These are phyloP conservation scores for Gandaritis pyraliata DNA, from an alignment of 2,888 invertebrate genomes.

Conservation along the genomic window DNA sequence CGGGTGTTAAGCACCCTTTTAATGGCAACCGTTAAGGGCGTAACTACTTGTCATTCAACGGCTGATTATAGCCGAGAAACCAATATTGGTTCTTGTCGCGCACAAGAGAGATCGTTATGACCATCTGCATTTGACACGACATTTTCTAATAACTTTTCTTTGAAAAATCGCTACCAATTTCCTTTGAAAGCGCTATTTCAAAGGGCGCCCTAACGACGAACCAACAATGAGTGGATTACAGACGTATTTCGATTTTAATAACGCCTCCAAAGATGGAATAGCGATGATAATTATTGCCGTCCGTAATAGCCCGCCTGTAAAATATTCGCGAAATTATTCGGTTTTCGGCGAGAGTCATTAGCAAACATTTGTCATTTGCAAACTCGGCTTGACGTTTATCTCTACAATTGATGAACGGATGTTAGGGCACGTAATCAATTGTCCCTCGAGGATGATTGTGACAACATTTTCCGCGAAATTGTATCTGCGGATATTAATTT, in stretches of 20 bases:
- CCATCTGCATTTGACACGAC: slow-evolving; percentile 30
- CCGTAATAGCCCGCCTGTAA: slow-evolving; percentile 57
- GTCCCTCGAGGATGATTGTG: slow-evolving; percentile 68
- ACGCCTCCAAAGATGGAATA: slow-evolving; percentile 48
- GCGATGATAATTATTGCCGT: slow-evolving; percentile 58
- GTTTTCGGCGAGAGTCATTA: slow-evolving; percentile 73
- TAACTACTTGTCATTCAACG: slow-evolving; percentile 65
- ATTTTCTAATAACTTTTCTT: slow-evolving; percentile 30
- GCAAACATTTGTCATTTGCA: slow-evolving; percentile 81
- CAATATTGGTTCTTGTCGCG: slow-evolving; percentile 25
- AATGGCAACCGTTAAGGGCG: slow-evolving; percentile 63
- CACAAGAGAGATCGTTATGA: slow-evolving; percentile 27
- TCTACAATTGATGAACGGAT: slow-evolving; percentile 78
- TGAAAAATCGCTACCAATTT: slow-evolving; percentile 34
- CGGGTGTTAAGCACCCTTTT: slow-evolving; percentile 68
- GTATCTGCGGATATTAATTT: slow-evolving; percentile 54
- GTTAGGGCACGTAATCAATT: slow-evolving; percentile 76
- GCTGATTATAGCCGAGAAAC: slow-evolving; percentile 51
- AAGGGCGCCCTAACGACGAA: slow-evolving; percentile 39
- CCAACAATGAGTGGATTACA: slow-evolving; percentile 47
- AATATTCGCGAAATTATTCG: slow-evolving; percentile 69
- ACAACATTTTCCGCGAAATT: slow-evolving; percentile 59
- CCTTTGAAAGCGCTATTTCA: slow-evolving; percentile 25
- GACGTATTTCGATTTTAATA: slow-evolving; percentile 54
- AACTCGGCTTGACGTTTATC: slow-evolving; percentile 77